Conservation (phyloP, 1,140 invertebrate genomes). For the Heliconius melpomene region DNA sequence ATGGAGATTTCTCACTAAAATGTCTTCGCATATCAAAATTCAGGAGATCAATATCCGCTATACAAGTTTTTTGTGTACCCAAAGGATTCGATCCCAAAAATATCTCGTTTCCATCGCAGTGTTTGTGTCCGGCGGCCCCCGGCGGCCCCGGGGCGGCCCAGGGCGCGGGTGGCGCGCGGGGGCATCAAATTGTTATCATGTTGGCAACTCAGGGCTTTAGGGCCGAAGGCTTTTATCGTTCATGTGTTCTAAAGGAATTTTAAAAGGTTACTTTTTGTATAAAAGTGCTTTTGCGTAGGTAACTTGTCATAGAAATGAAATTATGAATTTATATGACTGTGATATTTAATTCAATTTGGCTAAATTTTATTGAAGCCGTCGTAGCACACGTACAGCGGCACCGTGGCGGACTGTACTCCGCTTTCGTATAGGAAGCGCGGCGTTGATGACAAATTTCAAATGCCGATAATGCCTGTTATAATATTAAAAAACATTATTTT, state of each 20-base stretch:
- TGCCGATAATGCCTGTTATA: not conserved
- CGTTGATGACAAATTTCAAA: too few species aligned
- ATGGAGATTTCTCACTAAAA: too few species aligned
- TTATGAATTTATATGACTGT: too few species aligned
- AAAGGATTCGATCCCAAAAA: not conserved
- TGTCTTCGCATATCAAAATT: not conserved
- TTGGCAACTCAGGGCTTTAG: not conserved
- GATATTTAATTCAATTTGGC: too few species aligned
- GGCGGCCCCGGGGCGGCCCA: too few species aligned
- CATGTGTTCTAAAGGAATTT: not conserved
- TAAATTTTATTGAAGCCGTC: too few species aligned
- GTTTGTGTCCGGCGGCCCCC: not conserved
- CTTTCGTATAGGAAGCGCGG: too few species aligned
- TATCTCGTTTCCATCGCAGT: not conserved
- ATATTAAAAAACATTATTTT: not conserved
- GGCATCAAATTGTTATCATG: constrained; percentile 3
- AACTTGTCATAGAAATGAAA: too few species aligned
- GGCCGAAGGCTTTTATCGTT: constrained; percentile 5
- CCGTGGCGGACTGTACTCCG: too few species aligned
- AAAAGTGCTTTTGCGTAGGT: too few species aligned
- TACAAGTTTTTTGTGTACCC: not conserved
- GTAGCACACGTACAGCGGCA: too few species aligned
- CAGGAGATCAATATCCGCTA: not conserved
- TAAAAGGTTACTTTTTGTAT: not conserved
- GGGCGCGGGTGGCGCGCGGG: not conserved